Base-by-base conservation (phyloP, 2,113 vertebrate species). In the Poeciliopsis prolifica region DNA sequence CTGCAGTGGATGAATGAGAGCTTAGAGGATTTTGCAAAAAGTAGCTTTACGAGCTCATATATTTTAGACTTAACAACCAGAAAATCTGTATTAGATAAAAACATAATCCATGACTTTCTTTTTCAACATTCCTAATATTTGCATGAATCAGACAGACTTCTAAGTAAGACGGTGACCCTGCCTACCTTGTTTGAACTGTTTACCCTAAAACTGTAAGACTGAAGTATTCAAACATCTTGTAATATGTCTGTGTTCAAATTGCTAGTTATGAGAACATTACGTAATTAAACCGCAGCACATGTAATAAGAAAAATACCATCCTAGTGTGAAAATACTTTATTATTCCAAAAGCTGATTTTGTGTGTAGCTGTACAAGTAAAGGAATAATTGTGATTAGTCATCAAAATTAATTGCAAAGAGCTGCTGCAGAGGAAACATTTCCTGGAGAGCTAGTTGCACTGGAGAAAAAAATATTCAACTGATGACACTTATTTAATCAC, bases 1-100 rank as follows among this genome's bases (percentile, higher is more conserved):
- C 74, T 65, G 42, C 51, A 76, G 33, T 80, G 72, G 76, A 63
- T 13, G 13, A 72, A 69, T 58, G 30, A 37, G 51, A 65, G 68
- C 24, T 15, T 42, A 77, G 62, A 63, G 40, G 61, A 66, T 61
- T 30, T 33, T 30, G 61, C 70, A 61, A 61, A 28, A 74, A 33
- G 22, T 22, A 31, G 35, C 30, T 70, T 64, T 80, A 19, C 15
- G 61, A 26, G 17, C 37, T 51, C 40, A 22, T 29, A 11, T 22
- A 19, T 67, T 60, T 35, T 51, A 24, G 61, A 19, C 15, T 61
- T 2, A 64, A 64, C 17, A 60, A 63, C 1, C 40, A 17, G 28
- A 74, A 69, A 60, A 28, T 67, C 44, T 75, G 10, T n/a, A 12
- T 54, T 28, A 7, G 3, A 14, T 17, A 54, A 40, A 67, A 60